A percentile compares a stretch with the other conserved stretches of the same genome.
phyloP scores from a whole-genome alignment of 2,888 invertebrate species.

The Phortica okadai region DNA sequence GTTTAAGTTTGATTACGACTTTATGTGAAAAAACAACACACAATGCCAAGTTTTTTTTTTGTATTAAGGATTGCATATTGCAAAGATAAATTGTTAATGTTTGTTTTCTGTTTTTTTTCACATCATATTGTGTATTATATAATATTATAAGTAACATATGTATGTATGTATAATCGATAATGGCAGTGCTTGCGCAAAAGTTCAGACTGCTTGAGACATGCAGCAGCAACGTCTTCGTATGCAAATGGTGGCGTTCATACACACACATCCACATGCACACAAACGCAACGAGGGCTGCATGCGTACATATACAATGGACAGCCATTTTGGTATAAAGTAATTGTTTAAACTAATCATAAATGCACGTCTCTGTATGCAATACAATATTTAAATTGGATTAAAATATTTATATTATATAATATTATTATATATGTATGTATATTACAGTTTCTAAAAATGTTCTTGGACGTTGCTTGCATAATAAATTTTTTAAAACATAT shows the following conservation, averaged over 20 bases:
- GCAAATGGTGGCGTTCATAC: background rate
- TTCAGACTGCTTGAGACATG: slow-evolving; percentile 8
- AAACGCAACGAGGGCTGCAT: background rate
- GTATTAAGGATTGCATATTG: no score
- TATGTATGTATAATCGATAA: background rate
- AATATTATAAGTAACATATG: background rate
- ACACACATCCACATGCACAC: background rate
- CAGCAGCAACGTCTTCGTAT: background rate
- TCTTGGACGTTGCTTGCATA: slow-evolving; percentile 68
- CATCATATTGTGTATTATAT: background rate
- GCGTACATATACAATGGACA: background rate
- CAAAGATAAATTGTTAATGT: no score
- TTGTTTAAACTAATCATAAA: slow-evolving; percentile 47
- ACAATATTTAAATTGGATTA: slow-evolving; percentile 58
- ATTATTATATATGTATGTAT: slow-evolving; percentile 6
- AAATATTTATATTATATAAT: slow-evolving; percentile 49
- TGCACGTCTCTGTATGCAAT: slow-evolving; percentile 22
- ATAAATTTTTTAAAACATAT: slow-evolving; percentile 44
- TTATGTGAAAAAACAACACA: no score
- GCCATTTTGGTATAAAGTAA: slow-evolving; percentile 30
- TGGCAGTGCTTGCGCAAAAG: slow-evolving; percentile 13
- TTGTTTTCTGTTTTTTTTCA: background rate
- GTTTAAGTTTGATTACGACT: no score
- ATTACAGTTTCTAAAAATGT: background rate
- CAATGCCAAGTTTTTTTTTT: no score